Evolutionary conservation across 92 coral and sea anemone genomes (phyloP), one percentile per base, ranked within the genome.

Genomic region (Zoanthus gigantus): DNA sequence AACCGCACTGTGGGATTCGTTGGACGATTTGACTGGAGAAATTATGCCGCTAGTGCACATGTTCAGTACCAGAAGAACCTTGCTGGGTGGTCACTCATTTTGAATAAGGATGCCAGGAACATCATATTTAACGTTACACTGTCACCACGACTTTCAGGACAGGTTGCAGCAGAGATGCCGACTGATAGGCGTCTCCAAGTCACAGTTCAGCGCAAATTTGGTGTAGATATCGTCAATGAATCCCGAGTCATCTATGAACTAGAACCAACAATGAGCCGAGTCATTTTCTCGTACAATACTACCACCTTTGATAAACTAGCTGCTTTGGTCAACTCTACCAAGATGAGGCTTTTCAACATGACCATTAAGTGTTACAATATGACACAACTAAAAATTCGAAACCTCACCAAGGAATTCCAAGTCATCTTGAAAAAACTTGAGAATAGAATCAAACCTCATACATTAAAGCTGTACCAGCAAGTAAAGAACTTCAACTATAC

Each of bases 1-100:
- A 89, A 91, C 76, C 93, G 96, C 47, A 91, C 92, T 10, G 68
- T 91, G 73, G 98, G 98, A 29, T 93, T 93, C 54, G 87, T 88
- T 17, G 96, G 98, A 16, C 87, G 98, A 76, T 93, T 95, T 77
- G 98, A 95, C 88, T 93, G 94, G 96, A 95, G 91, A 66, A 91
- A 93, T 63, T 87, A 65, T 57, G 92, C 94, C 29, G 94, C 90
- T 47, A 93, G 98, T 89, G 90, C 94, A 45, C 91, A 93, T 63
- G 79, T 91, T 68, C 92, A 89, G 28, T 93, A 91, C 76, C 88
- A 93, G 71, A 82, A 91, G 65, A 77, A 88, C 83, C 88, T 67
- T 83, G 90, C 89, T 58, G 98, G 98, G 3, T 95, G 96, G 98
- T 91, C 91, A 80, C 82, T 95, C 30, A 89, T 79, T 54, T 81